phyloP scores from a whole-genome alignment of 2,888 invertebrate genomes.

The Acheta domesticus region DNA sequence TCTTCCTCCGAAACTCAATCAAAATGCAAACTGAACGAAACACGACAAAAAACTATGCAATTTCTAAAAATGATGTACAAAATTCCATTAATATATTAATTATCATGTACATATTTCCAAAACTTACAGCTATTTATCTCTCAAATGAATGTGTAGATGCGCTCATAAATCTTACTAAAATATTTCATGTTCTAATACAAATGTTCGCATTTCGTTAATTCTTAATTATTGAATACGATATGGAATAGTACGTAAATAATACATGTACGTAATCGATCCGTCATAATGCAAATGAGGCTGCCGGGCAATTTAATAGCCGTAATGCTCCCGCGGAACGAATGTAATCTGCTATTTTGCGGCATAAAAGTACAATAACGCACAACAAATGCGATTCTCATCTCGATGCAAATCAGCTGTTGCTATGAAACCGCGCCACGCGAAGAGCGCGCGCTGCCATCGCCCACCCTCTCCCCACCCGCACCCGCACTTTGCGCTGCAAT shows the following conservation, averaged over 20 bases:
- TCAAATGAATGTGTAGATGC: too few relatives aligned
- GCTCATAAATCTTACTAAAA: too few relatives aligned
- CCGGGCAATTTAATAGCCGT: neutral
- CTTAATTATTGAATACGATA: neutral
- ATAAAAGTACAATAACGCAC: neutral
- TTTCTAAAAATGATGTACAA: neutral
- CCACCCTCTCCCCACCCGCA: too few relatives aligned
- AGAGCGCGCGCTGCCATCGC: too few relatives aligned
- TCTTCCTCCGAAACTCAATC: neutral
- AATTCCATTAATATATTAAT: too few relatives aligned
- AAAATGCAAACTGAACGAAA: slow-evolving; percentile 6
- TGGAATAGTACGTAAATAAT: neutral
- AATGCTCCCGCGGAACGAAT: neutral
- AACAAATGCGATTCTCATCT: slow-evolving; percentile 10
- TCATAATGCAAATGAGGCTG: neutral
- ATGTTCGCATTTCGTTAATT: neutral
- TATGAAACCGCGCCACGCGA: too few relatives aligned
- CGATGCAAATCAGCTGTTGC: neutral
- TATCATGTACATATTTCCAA: too few relatives aligned
- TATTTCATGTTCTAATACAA: too few relatives aligned
- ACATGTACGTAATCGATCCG: neutral
- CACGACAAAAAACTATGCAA: slow-evolving; percentile 2
- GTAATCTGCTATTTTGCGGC: neutral
- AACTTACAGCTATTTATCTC: too few relatives aligned
- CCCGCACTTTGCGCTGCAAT: too few relatives aligned